These are phyloP conservation scores for Watsonalla cultraria DNA, from an alignment of 2,888 invertebrate genomes.

Conservation along the genomic window DNA sequence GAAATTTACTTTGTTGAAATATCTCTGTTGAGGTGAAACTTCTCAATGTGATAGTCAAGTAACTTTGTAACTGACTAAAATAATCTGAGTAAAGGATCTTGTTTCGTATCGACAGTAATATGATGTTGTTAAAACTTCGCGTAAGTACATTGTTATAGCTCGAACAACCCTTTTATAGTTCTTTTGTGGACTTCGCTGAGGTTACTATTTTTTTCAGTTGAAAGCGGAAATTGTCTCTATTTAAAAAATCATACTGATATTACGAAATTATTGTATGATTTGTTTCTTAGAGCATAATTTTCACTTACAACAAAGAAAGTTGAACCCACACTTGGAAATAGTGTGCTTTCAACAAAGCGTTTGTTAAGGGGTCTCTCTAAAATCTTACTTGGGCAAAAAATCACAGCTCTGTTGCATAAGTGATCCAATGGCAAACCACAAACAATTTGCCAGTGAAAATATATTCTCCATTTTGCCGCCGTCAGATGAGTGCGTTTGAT, in stretches of 20 bases:
- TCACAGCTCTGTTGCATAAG: slow-evolving; percentile 98
- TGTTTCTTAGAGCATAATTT: slow-evolving; percentile 2
- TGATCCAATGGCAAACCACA: slow-evolving; percentile 98
- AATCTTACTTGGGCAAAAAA: slow-evolving; percentile 93
- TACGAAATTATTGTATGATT: background rate
- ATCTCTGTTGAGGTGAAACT: background rate
- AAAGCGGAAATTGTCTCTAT: slow-evolving; percentile 25
- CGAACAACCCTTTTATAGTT: slow-evolving; percentile 28
- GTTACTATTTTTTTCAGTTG: slow-evolving; percentile 51
- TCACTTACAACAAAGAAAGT: slow-evolving; percentile 27
- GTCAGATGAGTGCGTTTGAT: slow-evolving; percentile 92
- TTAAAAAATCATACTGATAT: background rate
- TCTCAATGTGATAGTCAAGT: slow-evolving; percentile 14
- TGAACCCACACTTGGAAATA: slow-evolving; percentile 24
- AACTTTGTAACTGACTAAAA: too few species aligned
- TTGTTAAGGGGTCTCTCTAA: slow-evolving; percentile 25
- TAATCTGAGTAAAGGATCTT: too few species aligned
- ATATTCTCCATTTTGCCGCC: slow-evolving; percentile 93
- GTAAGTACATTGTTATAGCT: slow-evolving; percentile 31
- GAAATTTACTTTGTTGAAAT: background rate
- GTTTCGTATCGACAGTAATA: too few species aligned
- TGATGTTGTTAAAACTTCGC: slow-evolving; percentile 22
- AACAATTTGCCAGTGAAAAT: slow-evolving; percentile 94
- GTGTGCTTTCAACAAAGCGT: slow-evolving; percentile 27
- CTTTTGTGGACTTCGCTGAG: slow-evolving; percentile 69